Evolutionary conservation across 2,797 vertebrate species (phyloP).

Genomic region (Hydrolagus colliei): DNA sequence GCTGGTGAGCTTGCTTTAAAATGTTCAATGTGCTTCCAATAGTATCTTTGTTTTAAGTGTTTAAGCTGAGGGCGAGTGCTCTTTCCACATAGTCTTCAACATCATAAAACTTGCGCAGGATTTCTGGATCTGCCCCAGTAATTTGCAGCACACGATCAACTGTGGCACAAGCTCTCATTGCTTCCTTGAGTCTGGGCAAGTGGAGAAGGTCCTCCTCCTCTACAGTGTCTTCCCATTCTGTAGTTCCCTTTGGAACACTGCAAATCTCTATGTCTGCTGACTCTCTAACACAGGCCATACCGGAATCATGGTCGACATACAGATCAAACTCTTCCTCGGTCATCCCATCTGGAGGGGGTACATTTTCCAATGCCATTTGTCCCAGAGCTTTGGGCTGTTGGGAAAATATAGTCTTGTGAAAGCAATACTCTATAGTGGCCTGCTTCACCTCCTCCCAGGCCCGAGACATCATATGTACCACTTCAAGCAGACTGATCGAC

Average conservation of each 20-base stretch:
- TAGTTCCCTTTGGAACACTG: slow-evolving; percentile 10
- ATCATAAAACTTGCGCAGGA: slow-evolving; percentile 45
- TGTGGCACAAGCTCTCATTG: slow-evolving; percentile 42
- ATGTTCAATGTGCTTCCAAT: no score
- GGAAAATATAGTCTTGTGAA: slow-evolving; percentile 38
- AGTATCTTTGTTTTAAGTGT: background rate
- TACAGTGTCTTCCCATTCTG: background rate
- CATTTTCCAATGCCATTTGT: background rate
- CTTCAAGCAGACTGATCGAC: slow-evolving; percentile 41
- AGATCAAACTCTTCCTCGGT: slow-evolving; percentile 40
- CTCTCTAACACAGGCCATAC: slow-evolving; percentile 26
- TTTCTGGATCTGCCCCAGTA: slow-evolving; percentile 33
- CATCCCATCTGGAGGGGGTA: slow-evolving; percentile 32
- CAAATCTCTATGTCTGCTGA: background rate
- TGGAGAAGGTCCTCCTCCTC: slow-evolving; percentile 34
- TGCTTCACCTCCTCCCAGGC: slow-evolving; percentile 45
- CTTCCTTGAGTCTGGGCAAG: slow-evolving; percentile 36
- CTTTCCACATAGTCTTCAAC: slow-evolving; percentile 44
- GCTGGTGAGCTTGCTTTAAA: no score
- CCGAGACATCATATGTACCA: slow-evolving; percentile 39
- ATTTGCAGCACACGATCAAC: slow-evolving; percentile 44
- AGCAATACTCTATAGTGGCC: slow-evolving; percentile 40
- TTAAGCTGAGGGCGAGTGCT: background rate
- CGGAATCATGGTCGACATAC: slow-evolving; percentile 44
- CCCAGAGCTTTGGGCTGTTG: slow-evolving; percentile 31